Evolutionary conservation across 2,113 vertebrate genomes (phyloP).

Genomic region (Chaenocephalus aceratus): DNA sequence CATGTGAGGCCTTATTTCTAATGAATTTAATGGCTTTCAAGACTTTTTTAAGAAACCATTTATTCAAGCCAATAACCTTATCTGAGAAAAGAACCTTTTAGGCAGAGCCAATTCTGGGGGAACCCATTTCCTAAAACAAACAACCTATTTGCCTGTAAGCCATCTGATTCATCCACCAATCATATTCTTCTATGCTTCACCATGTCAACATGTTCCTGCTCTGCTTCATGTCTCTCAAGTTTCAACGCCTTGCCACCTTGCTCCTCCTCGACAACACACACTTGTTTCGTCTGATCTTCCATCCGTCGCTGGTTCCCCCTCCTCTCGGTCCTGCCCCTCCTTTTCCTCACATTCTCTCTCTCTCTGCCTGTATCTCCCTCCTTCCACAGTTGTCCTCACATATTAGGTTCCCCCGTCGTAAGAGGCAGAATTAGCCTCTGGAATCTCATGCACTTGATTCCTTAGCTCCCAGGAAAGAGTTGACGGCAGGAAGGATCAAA

Average conservation of each 20-base stretch:
- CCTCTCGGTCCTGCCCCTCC: slow-evolving; percentile 51
- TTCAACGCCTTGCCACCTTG: slow-evolving; percentile 43
- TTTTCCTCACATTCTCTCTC: slow-evolving; percentile 43
- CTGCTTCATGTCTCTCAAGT: slow-evolving; percentile 29
- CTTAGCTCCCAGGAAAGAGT: slow-evolving; percentile 48
- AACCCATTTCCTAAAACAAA: slow-evolving; percentile 10
- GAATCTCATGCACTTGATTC: slow-evolving; percentile 77
- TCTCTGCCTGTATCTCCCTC: slow-evolving; percentile 45
- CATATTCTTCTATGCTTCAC: slow-evolving; percentile 38
- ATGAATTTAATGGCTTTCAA: too few relatives aligned
- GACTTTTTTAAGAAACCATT: too few relatives aligned
- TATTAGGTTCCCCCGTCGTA: slow-evolving; percentile 77
- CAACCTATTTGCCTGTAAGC: slow-evolving; percentile 12
- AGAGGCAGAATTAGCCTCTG: slow-evolving; percentile 80
- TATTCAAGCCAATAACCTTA: slow-evolving; percentile 1
- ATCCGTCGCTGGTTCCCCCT: slow-evolving; percentile 39
- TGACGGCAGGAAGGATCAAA: slow-evolving; percentile 17
- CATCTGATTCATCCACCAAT: slow-evolving; percentile 47
- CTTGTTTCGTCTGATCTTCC: slow-evolving; percentile 58
- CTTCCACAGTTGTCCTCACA: slow-evolving; percentile 80
- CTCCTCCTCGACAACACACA: slow-evolving; percentile 28
- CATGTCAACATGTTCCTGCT: slow-evolving; percentile 33
- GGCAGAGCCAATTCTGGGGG: slow-evolving; percentile 1
- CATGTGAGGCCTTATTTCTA: too few relatives aligned
- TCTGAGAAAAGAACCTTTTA: background rate